phyloP scores from a whole-genome alignment of 1,140 invertebrate species.

The Halesus radiatus region DNA sequence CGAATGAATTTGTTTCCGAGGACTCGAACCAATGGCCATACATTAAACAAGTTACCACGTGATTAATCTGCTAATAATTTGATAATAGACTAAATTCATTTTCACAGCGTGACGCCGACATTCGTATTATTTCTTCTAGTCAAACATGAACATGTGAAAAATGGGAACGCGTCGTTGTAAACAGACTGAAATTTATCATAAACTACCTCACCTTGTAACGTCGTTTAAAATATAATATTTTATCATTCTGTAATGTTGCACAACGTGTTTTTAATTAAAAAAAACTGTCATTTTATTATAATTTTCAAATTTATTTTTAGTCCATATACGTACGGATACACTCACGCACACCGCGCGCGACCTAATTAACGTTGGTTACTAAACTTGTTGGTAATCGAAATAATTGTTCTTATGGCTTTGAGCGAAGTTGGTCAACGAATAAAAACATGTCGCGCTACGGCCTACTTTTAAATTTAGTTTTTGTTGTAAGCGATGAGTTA shows the following conservation, averaged over 20 bases:
- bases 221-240: neutral
- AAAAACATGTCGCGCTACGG: too few species aligned
- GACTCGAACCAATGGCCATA: conserved; percentile 26
- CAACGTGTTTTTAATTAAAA: neutral
- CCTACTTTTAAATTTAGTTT: too few species aligned
- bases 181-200: conserved; percentile 29
- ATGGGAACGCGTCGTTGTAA: conserved; percentile 14
- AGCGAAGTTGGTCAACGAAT: too few species aligned
- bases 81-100: conserved; percentile 36
- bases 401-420: too few species aligned
- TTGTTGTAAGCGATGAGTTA: too few species aligned
- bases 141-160: conserved; percentile 12
- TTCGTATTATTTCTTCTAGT: conserved; percentile 18
- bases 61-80: conserved; percentile 40
- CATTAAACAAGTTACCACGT: conserved; percentile 29
- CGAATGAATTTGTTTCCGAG: conserved; percentile 6
- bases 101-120: conserved; percentile 28
- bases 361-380: too few species aligned
- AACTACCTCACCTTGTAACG: conserved; percentile 24
- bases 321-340: too few species aligned
- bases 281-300: too few species aligned
- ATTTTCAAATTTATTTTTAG: too few species aligned
- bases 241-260: neutral
- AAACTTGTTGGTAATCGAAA: too few species aligned
- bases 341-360: too few species aligned